Percentiles rank a stretch among this genome's conserved stretches.
These are phyloP conservation scores for Tokudaia tokunoshimensis DNA, from an alignment of 2,797 vertebrate species.

Conservation along the genomic window DNA sequence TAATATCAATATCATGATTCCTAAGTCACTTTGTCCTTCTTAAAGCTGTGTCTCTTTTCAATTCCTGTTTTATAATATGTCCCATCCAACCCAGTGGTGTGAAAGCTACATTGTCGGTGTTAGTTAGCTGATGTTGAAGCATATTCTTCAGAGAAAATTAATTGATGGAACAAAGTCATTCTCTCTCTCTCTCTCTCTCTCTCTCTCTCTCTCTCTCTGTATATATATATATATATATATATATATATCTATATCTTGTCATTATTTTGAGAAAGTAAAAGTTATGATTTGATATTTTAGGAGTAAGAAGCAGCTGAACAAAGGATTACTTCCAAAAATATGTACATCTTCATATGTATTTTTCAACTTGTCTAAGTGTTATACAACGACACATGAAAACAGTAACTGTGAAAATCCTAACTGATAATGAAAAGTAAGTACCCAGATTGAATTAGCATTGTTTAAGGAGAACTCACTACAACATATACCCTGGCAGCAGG, in stretches of 20 bases:
- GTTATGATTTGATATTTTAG: background rate
- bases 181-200: no score
- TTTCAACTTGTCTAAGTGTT: background rate
- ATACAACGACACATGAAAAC: background rate
- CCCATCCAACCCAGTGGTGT: background rate
- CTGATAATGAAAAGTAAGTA: background rate
- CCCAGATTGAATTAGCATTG: background rate
- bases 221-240: no score
- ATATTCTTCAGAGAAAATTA: background rate
- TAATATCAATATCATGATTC: background rate
- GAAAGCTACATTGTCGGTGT: fast-evolving
- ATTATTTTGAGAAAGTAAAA: background rate
- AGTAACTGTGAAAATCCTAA: background rate
- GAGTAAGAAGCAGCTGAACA: background rate
- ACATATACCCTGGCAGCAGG: background rate
- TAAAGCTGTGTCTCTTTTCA: background rate
- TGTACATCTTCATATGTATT: background rate
- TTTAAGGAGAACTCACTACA: background rate
- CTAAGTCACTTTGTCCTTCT: background rate
- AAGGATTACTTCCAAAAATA: background rate
- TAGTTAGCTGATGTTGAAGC: background rate
- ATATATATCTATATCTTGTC: no score
- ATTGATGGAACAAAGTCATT: background rate
- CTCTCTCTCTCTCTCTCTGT: no score
- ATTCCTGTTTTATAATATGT: background rate